phyloP scores from a whole-genome alignment of 2,113 vertebrate genomes.

The Pagrus major region DNA sequence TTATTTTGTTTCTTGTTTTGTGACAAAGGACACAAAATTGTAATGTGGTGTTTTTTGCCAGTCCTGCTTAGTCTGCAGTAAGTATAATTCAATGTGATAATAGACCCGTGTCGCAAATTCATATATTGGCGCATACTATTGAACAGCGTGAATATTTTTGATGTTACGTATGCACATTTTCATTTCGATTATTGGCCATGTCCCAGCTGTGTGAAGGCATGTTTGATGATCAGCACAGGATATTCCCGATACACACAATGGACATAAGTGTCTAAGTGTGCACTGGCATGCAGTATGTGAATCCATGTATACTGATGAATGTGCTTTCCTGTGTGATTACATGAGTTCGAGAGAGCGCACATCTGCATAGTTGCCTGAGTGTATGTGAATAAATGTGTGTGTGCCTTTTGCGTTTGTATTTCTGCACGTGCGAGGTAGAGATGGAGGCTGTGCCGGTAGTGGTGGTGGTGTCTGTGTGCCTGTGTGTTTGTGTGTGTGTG shows the following conservation, averaged over 20 bases:
- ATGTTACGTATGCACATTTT: no score
- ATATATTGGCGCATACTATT: no score
- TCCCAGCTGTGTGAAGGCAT: no score
- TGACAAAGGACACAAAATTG: no score
- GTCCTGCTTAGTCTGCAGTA: no score
- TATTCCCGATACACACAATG: neutral
- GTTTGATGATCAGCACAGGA: neutral
- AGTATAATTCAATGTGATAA: no score
- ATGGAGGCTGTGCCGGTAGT: neutral
- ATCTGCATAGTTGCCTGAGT: neutral
- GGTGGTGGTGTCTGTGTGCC: constrained; percentile 1
- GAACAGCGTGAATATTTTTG: no score
- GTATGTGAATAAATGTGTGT: neutral
- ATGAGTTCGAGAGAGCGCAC: neutral
- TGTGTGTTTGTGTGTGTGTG: constrained; percentile 9
- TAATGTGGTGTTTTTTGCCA: no score
- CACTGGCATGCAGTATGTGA: neutral
- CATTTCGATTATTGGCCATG: no score
- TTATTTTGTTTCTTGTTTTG: no score
- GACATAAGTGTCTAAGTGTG: neutral
- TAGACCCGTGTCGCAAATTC: no score
- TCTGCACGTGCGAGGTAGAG: neutral
- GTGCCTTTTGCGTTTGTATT: neutral
- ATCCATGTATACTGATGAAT: neutral
- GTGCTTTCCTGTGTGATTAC: neutral